Evolutionary conservation across 2,888 invertebrate species (phyloP).

Genomic region (Synergus gifuensis): DNA sequence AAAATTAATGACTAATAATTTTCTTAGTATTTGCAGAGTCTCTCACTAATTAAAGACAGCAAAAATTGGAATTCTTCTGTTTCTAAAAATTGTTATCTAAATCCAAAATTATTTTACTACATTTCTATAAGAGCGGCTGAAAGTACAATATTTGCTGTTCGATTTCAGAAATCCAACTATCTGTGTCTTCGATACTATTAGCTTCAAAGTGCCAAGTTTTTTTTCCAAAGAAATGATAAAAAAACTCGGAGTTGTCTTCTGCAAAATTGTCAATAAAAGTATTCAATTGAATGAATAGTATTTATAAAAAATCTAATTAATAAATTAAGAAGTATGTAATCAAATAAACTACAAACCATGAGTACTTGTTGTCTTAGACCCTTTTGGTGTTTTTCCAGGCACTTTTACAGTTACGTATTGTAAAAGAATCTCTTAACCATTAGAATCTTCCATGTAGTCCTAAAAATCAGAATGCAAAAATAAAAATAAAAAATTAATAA

Average conservation of each 20-base stretch:
- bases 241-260: slow-evolving; percentile 95
- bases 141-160: slow-evolving; percentile 93
- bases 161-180: slow-evolving; percentile 97
- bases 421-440: slow-evolving; percentile 96
- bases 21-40: slow-evolving; percentile 53
- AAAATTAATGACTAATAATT: slow-evolving; percentile 55
- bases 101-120: neutral
- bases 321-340: neutral
- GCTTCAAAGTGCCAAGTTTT: slow-evolving; percentile 99
- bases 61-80: neutral
- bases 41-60: neutral
- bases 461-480: slow-evolving; percentile 67
- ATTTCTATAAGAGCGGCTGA: neutral
- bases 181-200: slow-evolving; percentile 91
- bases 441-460: slow-evolving; percentile 96
- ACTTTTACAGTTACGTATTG: slow-evolving; percentile 98
- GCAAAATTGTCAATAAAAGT: slow-evolving; percentile 55
- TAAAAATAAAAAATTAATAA: neutral
- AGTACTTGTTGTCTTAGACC: slow-evolving; percentile 88
- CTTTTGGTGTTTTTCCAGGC: slow-evolving; percentile 95
- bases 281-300: neutral
- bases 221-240: slow-evolving; percentile 97
- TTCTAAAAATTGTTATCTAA: neutral
- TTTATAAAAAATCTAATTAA: neutral
- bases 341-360: slow-evolving; percentile 61